These are phyloP conservation scores for Grammatotria lemairii DNA, from an alignment of 2,113 vertebrate genomes.

Conservation along the genomic window DNA sequence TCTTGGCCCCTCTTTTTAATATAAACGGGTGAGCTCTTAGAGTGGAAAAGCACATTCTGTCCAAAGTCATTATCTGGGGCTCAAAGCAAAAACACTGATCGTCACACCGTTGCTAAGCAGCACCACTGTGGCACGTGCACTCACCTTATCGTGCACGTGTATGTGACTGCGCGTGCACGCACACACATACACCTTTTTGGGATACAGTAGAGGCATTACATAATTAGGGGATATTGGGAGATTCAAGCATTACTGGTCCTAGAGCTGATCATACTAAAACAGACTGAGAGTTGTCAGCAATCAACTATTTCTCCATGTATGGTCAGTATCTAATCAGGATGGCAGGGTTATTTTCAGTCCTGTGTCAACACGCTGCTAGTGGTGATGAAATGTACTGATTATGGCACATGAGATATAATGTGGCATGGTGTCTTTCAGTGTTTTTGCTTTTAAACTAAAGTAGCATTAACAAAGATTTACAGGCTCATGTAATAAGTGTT, in stretches of 20 bases:
- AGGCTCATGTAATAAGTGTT: background rate
- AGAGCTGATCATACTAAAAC: background rate
- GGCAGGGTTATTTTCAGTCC: background rate
- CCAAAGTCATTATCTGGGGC: conserved; percentile 55
- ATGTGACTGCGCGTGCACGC: background rate
- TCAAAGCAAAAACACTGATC: conserved; percentile 29
- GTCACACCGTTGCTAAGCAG: conserved; percentile 68
- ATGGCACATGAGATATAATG: background rate
- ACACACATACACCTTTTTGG: background rate
- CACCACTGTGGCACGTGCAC: conserved; percentile 37
- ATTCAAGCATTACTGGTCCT: background rate
- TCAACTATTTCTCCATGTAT: background rate
- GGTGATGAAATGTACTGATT: background rate
- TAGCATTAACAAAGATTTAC: background rate
- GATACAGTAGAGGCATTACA: background rate
- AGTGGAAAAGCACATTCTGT: conserved; percentile 33
- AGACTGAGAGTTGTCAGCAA: background rate
- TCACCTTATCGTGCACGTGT: conserved; percentile 25
- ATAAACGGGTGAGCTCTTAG: conserved; percentile 30
- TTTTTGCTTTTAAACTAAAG: background rate
- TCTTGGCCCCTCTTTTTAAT: background rate
- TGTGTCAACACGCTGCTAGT: background rate
- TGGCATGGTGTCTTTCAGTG: background rate
- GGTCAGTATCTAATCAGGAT: background rate
- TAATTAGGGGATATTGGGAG: background rate